These are phyloP conservation scores for Haplotaxodon microlepis DNA, from an alignment of 2,113 vertebrate genomes.

Conservation along the genomic window DNA sequence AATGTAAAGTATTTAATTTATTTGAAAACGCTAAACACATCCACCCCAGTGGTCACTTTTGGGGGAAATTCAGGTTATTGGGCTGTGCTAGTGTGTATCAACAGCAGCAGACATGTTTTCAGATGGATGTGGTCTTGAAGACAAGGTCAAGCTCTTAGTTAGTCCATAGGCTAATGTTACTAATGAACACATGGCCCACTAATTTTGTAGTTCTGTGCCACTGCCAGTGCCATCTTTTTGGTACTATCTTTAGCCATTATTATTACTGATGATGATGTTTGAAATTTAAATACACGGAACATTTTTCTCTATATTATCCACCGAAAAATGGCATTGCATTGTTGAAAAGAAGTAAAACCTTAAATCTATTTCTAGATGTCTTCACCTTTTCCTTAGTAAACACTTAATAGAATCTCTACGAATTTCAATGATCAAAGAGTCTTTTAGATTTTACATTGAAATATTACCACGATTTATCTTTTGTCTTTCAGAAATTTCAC, in stretches of 20 bases:
- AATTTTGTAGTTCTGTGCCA: not conserved
- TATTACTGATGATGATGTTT: not conserved
- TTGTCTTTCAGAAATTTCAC: not conserved
- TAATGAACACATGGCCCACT: not conserved
- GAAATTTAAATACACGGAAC: fast-evolving
- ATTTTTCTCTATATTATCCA: not conserved
- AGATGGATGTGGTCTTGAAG: not conserved
- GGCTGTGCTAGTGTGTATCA: not conserved
- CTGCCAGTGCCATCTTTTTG: not conserved
- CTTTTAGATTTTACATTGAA: not conserved
- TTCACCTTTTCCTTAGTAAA: not conserved
- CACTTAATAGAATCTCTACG: not conserved
- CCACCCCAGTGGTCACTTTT: not conserved
- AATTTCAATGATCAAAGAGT: not conserved
- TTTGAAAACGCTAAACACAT: not conserved
- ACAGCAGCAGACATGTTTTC: not conserved
- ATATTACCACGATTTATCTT: not conserved
- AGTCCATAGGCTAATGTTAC: not conserved
- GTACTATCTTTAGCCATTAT: not conserved
- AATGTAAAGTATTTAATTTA: not conserved
- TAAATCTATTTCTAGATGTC: not conserved
- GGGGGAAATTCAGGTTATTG: not conserved
- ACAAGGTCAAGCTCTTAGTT: not conserved
- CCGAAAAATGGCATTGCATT: fast-evolving
- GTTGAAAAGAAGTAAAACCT: not conserved